Conservation (phyloP, 2,113 vertebrate genomes). For the Ceyx melanurus region DNA sequence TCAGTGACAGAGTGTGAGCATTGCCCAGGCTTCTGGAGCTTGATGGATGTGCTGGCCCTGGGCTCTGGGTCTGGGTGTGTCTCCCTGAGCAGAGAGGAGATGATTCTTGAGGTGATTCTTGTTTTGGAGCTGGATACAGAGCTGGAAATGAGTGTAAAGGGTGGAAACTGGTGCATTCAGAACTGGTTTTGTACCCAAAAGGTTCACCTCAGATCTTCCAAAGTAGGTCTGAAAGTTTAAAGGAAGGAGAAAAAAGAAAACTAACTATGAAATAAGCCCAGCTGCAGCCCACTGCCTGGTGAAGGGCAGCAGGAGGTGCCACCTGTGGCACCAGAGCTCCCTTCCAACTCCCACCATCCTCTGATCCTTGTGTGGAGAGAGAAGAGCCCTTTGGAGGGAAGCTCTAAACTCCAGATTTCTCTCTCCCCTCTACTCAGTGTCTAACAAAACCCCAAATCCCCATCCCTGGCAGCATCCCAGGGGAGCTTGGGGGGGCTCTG, state of each 20-base stretch:
- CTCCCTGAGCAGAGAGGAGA: neutral
- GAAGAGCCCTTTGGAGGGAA: neutral
- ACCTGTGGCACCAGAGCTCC: neutral
- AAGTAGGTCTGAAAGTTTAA: neutral
- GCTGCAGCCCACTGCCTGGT: neutral
- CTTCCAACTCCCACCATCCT: too few species aligned
- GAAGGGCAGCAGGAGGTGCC: neutral
- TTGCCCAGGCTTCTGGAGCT: neutral
- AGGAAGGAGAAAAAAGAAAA: neutral
- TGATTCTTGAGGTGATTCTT: neutral
- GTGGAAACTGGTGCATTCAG: neutral
- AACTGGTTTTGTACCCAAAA: neutral
- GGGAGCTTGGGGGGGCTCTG: too few species aligned
- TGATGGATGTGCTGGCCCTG: neutral
- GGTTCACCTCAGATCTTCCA: neutral
- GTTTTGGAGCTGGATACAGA: neutral
- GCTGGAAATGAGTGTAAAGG: neutral
- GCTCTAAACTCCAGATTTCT: neutral
- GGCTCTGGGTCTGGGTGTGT: neutral
- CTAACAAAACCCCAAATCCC: neutral
- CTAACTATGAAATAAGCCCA: neutral
- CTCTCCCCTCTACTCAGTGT: neutral
- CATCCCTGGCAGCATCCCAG: too few species aligned
- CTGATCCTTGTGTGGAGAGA: neutral
- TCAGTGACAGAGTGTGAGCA: neutral